These are phyloP conservation scores for Camelus bactrianus DNA, from an alignment of 2,113 vertebrate genomes.

Conservation along the genomic window DNA sequence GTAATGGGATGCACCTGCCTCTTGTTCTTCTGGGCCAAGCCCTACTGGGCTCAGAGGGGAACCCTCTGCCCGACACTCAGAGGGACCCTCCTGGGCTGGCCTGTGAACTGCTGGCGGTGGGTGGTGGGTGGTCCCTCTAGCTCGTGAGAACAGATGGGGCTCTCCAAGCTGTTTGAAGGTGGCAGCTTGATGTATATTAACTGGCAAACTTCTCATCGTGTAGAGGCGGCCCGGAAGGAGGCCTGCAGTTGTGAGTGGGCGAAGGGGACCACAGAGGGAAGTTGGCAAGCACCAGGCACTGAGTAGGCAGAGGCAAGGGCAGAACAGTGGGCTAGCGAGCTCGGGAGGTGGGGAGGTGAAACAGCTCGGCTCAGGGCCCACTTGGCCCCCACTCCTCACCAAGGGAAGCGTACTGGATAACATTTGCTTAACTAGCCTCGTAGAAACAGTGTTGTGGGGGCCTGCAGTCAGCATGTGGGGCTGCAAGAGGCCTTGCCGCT, in stretches of 20 bases:
- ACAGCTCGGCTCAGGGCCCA: background rate
- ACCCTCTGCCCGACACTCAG: background rate
- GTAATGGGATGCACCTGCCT: fast-evolving
- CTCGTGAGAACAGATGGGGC: slow-evolving; percentile 64
- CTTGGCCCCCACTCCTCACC: background rate
- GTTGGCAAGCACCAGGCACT: background rate
- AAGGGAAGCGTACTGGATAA: background rate
- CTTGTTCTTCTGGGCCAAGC: background rate
- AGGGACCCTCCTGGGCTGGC: background rate
- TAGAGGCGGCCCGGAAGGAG: slow-evolving; percentile 62
- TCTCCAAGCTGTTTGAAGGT: slow-evolving; percentile 14
- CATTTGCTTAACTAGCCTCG: slow-evolving; percentile 2
- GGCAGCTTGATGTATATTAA: slow-evolving; percentile 68
- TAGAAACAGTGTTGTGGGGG: background rate
- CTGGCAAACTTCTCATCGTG: slow-evolving; percentile 53
- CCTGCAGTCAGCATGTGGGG: background rate
- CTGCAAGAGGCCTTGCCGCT: background rate
- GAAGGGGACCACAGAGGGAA: slow-evolving; percentile 28
- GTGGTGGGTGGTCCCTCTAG: slow-evolving; percentile 8
- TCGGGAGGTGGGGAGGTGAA: background rate
- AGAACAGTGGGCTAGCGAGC: background rate
- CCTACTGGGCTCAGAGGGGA: background rate
- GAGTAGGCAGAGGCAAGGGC: background rate
- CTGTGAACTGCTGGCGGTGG: background rate
- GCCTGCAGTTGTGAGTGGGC: slow-evolving; percentile 4